Evolutionary conservation across 2,888 invertebrate species (phyloP).

Genomic region (Mythimna pallens): DNA sequence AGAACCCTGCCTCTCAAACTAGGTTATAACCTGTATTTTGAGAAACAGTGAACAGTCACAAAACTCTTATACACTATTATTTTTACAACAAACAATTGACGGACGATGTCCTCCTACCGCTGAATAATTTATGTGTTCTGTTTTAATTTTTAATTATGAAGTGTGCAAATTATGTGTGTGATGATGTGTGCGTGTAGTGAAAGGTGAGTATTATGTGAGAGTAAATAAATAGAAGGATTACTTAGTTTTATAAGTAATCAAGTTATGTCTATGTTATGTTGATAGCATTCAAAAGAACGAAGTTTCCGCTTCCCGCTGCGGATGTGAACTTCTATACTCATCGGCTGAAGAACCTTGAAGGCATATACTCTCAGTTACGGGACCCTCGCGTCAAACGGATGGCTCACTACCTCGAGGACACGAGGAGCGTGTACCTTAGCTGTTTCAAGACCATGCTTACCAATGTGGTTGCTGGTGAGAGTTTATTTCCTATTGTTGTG

Average conservation of each 20-base stretch:
- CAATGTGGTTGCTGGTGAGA: slow-evolving; percentile 93
- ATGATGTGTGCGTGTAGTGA: too few species aligned
- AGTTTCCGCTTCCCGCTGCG: slow-evolving; percentile 93
- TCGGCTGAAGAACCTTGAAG: slow-evolving; percentile 95
- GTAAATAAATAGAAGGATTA: too few species aligned
- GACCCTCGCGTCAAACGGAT: slow-evolving; percentile 96
- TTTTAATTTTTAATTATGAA: too few species aligned
- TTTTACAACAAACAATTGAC: too few species aligned
- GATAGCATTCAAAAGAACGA: slow-evolving; percentile 91
- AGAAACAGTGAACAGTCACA: too few species aligned
- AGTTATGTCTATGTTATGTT: not conserved
- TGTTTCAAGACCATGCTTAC: slow-evolving; percentile 95
- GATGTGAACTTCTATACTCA: slow-evolving; percentile 96
- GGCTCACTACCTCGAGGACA: slow-evolving; percentile 94
- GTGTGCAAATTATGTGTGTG: too few species aligned
- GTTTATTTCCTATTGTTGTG: not conserved
- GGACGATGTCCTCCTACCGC: too few species aligned
- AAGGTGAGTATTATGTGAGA: too few species aligned
- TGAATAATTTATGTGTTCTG: too few species aligned
- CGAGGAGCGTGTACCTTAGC: slow-evolving; percentile 94
- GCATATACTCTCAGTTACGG: slow-evolving; percentile 96
- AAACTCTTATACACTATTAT: too few species aligned
- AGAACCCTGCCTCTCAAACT: too few species aligned
- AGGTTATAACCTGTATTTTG: too few species aligned
- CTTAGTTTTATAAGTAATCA: not conserved